phyloP scores from a whole-genome alignment of 2,888 invertebrate species.

The Polylopha cassiicola region DNA sequence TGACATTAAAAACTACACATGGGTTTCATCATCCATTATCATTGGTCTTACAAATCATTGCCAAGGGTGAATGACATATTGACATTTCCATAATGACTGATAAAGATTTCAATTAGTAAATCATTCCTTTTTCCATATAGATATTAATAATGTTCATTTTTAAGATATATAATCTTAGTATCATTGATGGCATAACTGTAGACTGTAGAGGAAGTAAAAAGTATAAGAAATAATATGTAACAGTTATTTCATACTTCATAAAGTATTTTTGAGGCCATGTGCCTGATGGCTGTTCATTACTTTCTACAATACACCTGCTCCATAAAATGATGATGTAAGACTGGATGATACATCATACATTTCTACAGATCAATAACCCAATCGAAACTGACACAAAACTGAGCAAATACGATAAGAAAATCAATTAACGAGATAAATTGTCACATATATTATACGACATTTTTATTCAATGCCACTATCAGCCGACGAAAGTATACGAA shows the following conservation, averaged over 20 bases:
- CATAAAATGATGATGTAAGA: not conserved
- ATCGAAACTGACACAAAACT: too few relatives aligned
- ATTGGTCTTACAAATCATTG: constrained; percentile 5
- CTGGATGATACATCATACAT: too few relatives aligned
- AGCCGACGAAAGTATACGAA: constrained; percentile 10
- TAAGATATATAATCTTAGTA: too few relatives aligned
- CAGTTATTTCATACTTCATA: too few relatives aligned
- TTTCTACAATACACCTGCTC: constrained; percentile 11
- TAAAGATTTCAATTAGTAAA: constrained; percentile 1
- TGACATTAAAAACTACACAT: not conserved
- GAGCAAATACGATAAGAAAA: constrained; percentile 9
- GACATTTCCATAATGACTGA: constrained; percentile 6
- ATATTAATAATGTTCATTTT: too few relatives aligned
- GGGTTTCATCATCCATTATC: constrained; percentile 6
- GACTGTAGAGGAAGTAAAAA: too few relatives aligned
- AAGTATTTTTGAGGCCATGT: too few relatives aligned
- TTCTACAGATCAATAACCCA: too few relatives aligned
- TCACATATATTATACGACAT: constrained; percentile 8
- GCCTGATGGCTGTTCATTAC: not conserved
- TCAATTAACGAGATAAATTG: constrained; percentile 11
- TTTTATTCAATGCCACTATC: constrained; percentile 19
- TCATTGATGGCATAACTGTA: too few relatives aligned
- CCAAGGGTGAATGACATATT: constrained; percentile 15
- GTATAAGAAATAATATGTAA: too few relatives aligned
- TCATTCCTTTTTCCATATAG: too few relatives aligned